phyloP scores from a whole-genome alignment of 2,113 vertebrate genomes.

The Xerus inauris region DNA sequence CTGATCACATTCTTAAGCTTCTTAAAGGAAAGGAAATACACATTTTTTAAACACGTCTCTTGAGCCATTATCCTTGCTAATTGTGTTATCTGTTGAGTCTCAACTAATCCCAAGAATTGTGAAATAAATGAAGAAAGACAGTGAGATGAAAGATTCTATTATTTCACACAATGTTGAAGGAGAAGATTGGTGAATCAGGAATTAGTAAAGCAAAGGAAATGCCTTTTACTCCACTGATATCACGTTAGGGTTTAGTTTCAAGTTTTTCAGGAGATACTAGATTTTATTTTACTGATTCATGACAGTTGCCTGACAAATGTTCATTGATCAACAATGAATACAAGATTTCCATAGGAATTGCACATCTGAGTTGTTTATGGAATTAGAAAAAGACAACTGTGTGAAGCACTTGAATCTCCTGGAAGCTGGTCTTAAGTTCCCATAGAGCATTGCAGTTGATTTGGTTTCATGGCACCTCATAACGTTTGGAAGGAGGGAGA shows the following conservation, averaged over 20 bases:
- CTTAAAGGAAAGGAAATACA: conserved; percentile 47
- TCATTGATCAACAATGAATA: not conserved
- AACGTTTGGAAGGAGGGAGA: not conserved
- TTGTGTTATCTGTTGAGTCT: not conserved
- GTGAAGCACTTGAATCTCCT: not conserved
- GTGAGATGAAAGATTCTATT: not conserved
- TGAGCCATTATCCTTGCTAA: not conserved
- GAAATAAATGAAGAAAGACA: not conserved
- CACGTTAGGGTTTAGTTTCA: not conserved
- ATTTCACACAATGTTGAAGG: not conserved
- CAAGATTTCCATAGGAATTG: not conserved
- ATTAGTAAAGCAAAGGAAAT: not conserved
- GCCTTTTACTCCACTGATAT: not conserved
- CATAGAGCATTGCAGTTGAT: not conserved
- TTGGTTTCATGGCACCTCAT: not conserved
- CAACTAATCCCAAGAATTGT: not conserved
- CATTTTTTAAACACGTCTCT: not conserved
- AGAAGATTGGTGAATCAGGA: not conserved
- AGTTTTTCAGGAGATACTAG: not conserved
- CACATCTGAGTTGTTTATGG: not conserved
- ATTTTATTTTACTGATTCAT: not conserved
- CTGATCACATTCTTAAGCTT: conserved; percentile 26
- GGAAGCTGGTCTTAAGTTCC: not conserved
- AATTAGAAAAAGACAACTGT: not conserved
- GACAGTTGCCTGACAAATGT: not conserved